A percentile compares a stretch with the other conserved stretches of the same genome.
Conservation (phyloP, 2,113 vertebrate species). For the Megatriorchis doriae region DNA sequence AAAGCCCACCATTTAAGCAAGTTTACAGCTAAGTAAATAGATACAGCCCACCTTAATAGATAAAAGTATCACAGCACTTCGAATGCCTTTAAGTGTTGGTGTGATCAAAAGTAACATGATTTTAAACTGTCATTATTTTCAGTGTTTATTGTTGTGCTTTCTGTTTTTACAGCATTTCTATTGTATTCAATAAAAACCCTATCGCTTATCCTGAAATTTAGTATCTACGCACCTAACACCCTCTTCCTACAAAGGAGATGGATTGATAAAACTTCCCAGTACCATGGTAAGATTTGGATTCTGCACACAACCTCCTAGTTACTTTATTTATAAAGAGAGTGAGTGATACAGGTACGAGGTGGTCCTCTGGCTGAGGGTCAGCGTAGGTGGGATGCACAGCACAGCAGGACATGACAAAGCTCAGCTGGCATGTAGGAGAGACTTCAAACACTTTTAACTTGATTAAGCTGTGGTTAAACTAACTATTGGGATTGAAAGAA, state of each 20-base stretch:
- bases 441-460: not conserved
- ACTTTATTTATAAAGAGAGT: not conserved
- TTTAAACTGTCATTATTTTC: not conserved
- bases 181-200: not conserved
- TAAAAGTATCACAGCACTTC: not conserved
- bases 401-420: not conserved
- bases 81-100: not conserved
- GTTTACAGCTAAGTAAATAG: not conserved
- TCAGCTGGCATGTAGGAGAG: not conserved
- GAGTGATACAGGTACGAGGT: fast-evolving
- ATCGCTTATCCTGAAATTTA: not conserved
- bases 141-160: not conserved
- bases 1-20: not conserved
- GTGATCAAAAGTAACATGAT: not conserved
- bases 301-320: not conserved
- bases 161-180: not conserved
- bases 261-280: not conserved
- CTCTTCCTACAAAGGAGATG: not conserved
- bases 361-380: not conserved
- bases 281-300: not conserved
- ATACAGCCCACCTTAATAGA: not conserved
- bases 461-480: not conserved
- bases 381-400: not conserved
- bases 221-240: not conserved
- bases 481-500: not conserved